phyloP scores from a whole-genome alignment of 1,140 invertebrate genomes.

The Rhagoletis zephyria region DNA sequence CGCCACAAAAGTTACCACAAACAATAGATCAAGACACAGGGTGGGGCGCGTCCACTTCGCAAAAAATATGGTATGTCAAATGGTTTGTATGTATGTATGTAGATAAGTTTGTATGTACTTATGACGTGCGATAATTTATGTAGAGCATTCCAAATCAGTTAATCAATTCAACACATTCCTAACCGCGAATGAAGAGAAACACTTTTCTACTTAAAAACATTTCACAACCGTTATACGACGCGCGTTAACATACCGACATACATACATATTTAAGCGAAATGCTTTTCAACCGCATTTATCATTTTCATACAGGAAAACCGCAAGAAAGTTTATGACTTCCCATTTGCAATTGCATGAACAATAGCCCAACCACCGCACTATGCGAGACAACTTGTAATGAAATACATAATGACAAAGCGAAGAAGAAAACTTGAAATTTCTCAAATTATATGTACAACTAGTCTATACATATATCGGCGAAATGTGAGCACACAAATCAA shows the following conservation, averaged over 20 bases:
- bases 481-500: slow-evolving; percentile 45
- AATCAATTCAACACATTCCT: slow-evolving; percentile 1
- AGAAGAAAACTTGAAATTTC: slow-evolving; percentile 3
- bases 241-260: neutral
- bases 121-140: neutral
- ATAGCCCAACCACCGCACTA: neutral
- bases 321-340: slow-evolving; percentile 19
- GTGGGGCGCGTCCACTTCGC: too few relatives aligned
- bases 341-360: slow-evolving; percentile 12
- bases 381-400: neutral
- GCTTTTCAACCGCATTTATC: slow-evolving; percentile 5
- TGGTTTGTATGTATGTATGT: neutral
- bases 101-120: too few relatives aligned
- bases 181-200: slow-evolving; percentile 3
- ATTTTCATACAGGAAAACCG: slow-evolving; percentile 43
- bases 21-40: neutral
- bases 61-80: neutral
- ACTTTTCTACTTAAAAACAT: neutral
- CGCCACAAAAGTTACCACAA: neutral
- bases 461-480: neutral
- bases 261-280: neutral
- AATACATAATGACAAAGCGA: slow-evolving; percentile 24
- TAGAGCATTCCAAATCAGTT: slow-evolving; percentile 7
- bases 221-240: neutral
- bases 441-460: neutral